Percentiles rank a stretch among this genome's conserved stretches.
These are phyloP conservation scores for Corydoras sp. DNA, from an alignment of 2,113 vertebrate genomes.

Conservation along the genomic window DNA sequence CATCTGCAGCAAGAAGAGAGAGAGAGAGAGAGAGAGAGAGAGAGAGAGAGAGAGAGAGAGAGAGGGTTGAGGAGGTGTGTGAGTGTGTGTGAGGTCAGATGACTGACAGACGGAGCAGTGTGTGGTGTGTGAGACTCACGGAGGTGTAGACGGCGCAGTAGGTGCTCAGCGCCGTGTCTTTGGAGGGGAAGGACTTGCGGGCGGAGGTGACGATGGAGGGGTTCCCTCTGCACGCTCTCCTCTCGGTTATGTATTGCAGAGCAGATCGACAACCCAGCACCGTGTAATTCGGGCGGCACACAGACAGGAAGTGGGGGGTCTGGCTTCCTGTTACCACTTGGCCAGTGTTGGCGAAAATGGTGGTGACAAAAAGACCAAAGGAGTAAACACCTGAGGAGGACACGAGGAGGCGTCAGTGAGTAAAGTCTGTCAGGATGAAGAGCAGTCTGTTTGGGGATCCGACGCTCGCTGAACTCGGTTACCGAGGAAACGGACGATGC, in stretches of 20 bases:
- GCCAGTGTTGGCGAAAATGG: slow-evolving; percentile 86
- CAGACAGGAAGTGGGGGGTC: slow-evolving; percentile 82
- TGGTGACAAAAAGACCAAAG: slow-evolving; percentile 86
- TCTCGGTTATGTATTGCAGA: slow-evolving; percentile 74
- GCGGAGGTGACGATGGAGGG: slow-evolving; percentile 76
- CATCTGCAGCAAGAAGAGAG: slow-evolving; percentile 65
- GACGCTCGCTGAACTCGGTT: not conserved
- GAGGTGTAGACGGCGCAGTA: slow-evolving; percentile 84
- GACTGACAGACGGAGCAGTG: too few relatives aligned
- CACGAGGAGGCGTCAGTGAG: not conserved
- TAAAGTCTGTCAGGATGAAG: too few relatives aligned
- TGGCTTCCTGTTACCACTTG: slow-evolving; percentile 89
- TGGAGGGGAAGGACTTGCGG: slow-evolving; percentile 84
- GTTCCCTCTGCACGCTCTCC: slow-evolving; percentile 76
- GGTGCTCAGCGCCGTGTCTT: slow-evolving; percentile 81
- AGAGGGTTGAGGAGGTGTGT: not conserved
- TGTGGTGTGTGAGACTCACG: slow-evolving; percentile 52
- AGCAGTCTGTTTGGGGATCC: too few relatives aligned
- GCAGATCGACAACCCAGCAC: slow-evolving; percentile 78
- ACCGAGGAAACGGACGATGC: slow-evolving; percentile 85
- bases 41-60: too few relatives aligned
- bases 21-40: too few relatives aligned
- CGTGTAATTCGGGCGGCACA: slow-evolving; percentile 88
- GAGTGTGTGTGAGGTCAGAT: too few relatives aligned
- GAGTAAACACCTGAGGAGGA: slow-evolving; percentile 75